A percentile compares a stretch with the other conserved stretches of the same genome.
These are phyloP conservation scores for Archaeoteleia sp. DNA, from an alignment of 2,888 invertebrate species.

Conservation along the genomic window DNA sequence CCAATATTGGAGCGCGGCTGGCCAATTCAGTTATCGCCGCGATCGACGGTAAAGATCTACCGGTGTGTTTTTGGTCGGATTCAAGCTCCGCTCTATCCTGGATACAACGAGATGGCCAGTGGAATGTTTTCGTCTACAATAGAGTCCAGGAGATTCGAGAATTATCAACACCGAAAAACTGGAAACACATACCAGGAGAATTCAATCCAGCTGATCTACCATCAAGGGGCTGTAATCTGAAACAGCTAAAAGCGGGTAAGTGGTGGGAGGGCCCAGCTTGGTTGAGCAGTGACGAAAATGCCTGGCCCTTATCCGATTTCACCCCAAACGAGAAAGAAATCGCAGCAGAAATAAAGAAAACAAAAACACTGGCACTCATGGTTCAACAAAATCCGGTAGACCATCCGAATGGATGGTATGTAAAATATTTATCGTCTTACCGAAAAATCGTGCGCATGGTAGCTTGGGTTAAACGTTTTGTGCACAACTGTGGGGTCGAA, in stretches of 20 bases:
- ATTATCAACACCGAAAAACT: slow-evolving; percentile 37
- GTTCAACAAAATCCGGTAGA: too few species aligned
- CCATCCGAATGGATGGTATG: too few species aligned
- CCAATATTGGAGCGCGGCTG: slow-evolving; percentile 57
- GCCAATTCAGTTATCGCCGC: slow-evolving; percentile 11
- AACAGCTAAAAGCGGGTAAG: slow-evolving; percentile 55
- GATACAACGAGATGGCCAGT: slow-evolving; percentile 56
- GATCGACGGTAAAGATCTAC: slow-evolving; percentile 18
- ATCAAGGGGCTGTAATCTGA: slow-evolving; percentile 62
- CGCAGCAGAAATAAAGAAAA: too few species aligned
- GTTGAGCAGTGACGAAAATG: slow-evolving; percentile 43
- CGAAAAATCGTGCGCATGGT: too few species aligned
- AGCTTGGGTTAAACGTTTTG: too few species aligned
- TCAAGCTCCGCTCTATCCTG: slow-evolving; percentile 60
- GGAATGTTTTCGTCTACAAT: slow-evolving; percentile 60
- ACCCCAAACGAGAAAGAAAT: too few species aligned
- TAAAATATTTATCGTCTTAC: too few species aligned
- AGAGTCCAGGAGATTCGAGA: slow-evolving; percentile 59
- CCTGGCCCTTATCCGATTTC: slow-evolving; percentile 12
- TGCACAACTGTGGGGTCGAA: too few species aligned
- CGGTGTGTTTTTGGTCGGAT: slow-evolving; percentile 60
- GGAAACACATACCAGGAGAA: slow-evolving; percentile 62
- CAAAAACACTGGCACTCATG: too few species aligned
- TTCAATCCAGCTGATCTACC: slow-evolving; percentile 66
- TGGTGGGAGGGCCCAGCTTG: slow-evolving; percentile 67